Evolutionary conservation across 2,888 invertebrate genomes (phyloP).

Genomic region (Drosophila mimica): DNA sequence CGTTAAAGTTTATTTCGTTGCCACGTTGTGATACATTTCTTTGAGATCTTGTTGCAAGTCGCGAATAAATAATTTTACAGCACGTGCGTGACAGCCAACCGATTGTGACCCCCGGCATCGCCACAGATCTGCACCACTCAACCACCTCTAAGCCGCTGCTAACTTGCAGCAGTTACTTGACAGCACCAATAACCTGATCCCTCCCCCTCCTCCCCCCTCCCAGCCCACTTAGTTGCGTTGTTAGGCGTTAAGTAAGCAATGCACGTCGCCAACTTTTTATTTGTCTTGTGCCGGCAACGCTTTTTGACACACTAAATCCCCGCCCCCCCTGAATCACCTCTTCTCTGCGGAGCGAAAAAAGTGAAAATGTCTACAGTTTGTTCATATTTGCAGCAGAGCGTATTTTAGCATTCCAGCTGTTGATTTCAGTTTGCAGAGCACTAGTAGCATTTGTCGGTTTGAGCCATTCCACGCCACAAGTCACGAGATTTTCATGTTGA

Average conservation of each 20-base stretch:
- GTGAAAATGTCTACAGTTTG: constrained; percentile 75
- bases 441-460: constrained; percentile 12
- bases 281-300: constrained; percentile 54
- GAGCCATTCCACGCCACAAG: constrained; percentile 29
- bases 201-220: neutral
- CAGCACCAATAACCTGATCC: constrained; percentile 5
- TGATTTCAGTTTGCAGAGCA: constrained; percentile 12
- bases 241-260: constrained; percentile 57
- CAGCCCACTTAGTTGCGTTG: constrained; percentile 31
- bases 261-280: constrained; percentile 75
- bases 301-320: constrained; percentile 39
- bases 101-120: constrained; percentile 29
- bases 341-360: constrained; percentile 41
- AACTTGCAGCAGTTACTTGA: constrained; percentile 30
- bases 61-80: constrained; percentile 53
- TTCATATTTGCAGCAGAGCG: constrained; percentile 58
- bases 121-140: neutral
- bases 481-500: constrained; percentile 71
- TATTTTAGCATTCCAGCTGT: constrained; percentile 34
- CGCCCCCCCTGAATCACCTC: neutral
- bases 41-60: constrained; percentile 17
- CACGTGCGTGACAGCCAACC: constrained; percentile 55
- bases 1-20: constrained; percentile 31
- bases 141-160: neutral
- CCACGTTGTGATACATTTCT: constrained; percentile 14